phyloP scores from a whole-genome alignment of 2,888 invertebrate genomes.

The Pammene fasciana region DNA sequence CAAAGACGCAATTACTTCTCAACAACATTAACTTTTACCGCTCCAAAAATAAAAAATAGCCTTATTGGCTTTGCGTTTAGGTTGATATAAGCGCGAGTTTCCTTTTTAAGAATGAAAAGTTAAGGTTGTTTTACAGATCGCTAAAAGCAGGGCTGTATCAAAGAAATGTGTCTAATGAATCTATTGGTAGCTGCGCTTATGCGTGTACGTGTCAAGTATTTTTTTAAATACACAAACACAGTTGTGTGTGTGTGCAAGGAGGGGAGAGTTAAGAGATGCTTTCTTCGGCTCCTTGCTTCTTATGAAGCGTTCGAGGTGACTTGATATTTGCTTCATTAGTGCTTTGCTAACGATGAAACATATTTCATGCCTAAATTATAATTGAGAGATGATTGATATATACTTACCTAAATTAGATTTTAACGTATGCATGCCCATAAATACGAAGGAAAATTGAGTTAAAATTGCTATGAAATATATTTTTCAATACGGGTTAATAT shows the following conservation, averaged over 20 bases:
- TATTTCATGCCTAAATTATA: too few species aligned
- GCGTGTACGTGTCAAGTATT: slow-evolving; percentile 69
- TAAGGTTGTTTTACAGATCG: slow-evolving; percentile 58
- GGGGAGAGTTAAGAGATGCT: slow-evolving; percentile 80
- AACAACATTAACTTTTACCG: slow-evolving; percentile 53
- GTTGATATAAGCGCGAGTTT: slow-evolving; percentile 51
- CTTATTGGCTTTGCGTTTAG: slow-evolving; percentile 44
- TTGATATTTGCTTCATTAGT: slow-evolving; percentile 56
- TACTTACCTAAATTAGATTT: too few species aligned
- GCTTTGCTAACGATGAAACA: background rate
- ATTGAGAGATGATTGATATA: too few species aligned
- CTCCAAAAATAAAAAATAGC: slow-evolving; percentile 30
- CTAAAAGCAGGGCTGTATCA: slow-evolving; percentile 79
- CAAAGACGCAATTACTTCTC: slow-evolving; percentile 79
- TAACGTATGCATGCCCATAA: too few species aligned
- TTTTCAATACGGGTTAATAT: too few species aligned
- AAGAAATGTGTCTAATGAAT: slow-evolving; percentile 83
- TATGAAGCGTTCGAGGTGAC: slow-evolving; percentile 56
- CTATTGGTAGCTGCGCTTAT: slow-evolving; percentile 77
- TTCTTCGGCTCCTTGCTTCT: slow-evolving; percentile 80
- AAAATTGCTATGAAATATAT: too few species aligned
- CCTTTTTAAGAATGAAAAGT: slow-evolving; percentile 45
- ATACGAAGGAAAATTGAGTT: too few species aligned
- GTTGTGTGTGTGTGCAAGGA: slow-evolving; percentile 60
- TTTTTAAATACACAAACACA: slow-evolving; percentile 70